Conservation (phyloP, 1,140 invertebrate species). For the Octopus sinensis region DNA sequence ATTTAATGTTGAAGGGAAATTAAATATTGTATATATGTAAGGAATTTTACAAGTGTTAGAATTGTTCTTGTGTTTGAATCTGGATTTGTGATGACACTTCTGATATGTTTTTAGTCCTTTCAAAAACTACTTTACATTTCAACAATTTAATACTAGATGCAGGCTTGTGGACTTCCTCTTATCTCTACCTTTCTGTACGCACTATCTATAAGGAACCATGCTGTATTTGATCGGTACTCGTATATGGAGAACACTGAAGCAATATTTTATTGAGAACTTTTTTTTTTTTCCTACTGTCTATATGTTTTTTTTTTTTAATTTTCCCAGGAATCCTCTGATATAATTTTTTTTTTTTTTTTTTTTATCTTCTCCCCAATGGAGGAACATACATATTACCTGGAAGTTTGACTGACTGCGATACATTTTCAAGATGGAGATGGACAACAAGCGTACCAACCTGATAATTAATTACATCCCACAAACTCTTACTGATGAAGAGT, state of each 20-base stretch:
- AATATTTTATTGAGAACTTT: neutral
- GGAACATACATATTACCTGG: constrained; percentile 10
- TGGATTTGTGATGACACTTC: too few species aligned
- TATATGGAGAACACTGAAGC: constrained; percentile 8
- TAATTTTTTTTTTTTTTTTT: constrained; percentile 16
- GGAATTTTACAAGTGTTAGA: too few species aligned
- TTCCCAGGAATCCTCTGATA: constrained; percentile 9
- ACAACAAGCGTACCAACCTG: constrained; percentile 67
- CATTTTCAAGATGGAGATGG: constrained; percentile 18
- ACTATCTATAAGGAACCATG: neutral
- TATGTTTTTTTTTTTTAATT: constrained; percentile 3
- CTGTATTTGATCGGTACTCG: neutral
- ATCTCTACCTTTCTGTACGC: neutral
- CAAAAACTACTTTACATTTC: neutral
- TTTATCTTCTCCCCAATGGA: constrained; percentile 11
- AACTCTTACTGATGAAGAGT: constrained; percentile 82
- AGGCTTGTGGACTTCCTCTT: neutral
- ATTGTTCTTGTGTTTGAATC: too few species aligned
- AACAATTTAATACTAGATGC: neutral
- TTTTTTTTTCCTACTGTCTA: neutral
- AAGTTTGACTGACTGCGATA: neutral
- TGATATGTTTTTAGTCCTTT: too few species aligned
- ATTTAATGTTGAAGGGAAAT: too few species aligned
- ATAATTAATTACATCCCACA: constrained; percentile 94
- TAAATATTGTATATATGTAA: too few species aligned